A percentile compares a stretch with the other conserved stretches of the same genome.
These are phyloP conservation scores for Gallinago solitaria DNA, from an alignment of 2,797 vertebrate species.

Conservation along the genomic window DNA sequence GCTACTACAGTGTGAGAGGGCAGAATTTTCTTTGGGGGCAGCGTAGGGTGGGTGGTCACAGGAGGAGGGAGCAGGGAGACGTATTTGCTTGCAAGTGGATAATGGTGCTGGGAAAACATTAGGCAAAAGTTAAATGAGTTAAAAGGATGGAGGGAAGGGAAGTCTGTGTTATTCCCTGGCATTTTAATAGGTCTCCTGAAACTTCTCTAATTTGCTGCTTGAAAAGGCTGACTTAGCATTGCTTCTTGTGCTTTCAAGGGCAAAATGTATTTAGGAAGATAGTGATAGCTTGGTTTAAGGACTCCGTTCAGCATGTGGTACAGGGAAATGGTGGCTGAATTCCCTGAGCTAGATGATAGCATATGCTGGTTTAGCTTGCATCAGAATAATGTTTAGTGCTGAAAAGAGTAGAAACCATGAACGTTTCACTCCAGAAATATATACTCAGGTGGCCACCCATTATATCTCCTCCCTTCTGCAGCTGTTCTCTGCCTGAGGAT, in stretches of 20 bases:
- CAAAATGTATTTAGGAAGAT: neutral
- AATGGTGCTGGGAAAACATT: neutral
- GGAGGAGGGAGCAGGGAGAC: neutral
- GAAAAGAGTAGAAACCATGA: neutral
- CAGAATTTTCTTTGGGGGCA: neutral
- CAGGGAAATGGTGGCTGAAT: neutral
- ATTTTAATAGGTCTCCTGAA: neutral
- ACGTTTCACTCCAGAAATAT: neutral
- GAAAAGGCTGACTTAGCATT: neutral
- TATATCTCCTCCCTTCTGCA: neutral
- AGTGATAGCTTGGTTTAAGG: neutral
- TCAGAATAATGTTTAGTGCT: neutral
- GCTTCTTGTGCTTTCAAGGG: neutral
- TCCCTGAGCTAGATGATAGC: neutral
- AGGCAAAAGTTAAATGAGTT: neutral
- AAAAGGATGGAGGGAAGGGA: neutral
- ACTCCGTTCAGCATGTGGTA: neutral
- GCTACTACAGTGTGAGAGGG: neutral
- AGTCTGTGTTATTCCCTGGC: neutral
- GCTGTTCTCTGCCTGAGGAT: neutral
- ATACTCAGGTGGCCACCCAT: neutral
- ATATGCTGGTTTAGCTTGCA: neutral
- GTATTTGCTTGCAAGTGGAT: neutral
- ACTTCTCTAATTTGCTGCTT: neutral
- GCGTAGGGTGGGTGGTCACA: fast-evolving